Evolutionary conservation across 37 sponge, comb jelly and placozoan genomes (phyloP), one percentile per base, ranked within the genome.

Genomic region (Aplysina aerophoba): DNA sequence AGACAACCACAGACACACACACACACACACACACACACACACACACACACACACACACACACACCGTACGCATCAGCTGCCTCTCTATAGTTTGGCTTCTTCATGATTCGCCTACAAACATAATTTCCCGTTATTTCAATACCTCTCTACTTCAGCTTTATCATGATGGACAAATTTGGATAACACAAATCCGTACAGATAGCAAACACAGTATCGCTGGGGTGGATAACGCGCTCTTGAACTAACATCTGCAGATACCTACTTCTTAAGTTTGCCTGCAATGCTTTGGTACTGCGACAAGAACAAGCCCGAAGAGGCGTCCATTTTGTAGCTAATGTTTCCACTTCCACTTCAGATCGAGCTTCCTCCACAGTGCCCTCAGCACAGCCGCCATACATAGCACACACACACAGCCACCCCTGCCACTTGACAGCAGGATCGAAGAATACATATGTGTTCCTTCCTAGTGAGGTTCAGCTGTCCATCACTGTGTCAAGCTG

Each of bases 211-310:
- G 34, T n/a, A 55, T 25, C 15, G 4, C 16, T 31, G 21, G n/a
- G n/a, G n/a, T n/a, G n/a, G n/a, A 15, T 27, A 85, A 44, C 19
- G 4, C 14, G 31, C 8, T 75, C 74, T 20, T 13, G 25, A 63
- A 78, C 16, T 13, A 85, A 39, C 37, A 34, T 59, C 67, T 61
- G 15, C 4, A 4, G 0, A 65, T n/a, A 53, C 90, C 36, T 54
- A 89, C 90, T 90, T 90, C 39, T 85, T 93, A 67, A 93, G 27
- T 59, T 90, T 88, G 4, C 65, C 91, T 25, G 86, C 68, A 28
- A 90, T 84, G 15, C 80, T 35, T 55, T 81, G 71, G 53, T 90
- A 90, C n/a, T 88, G 86, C 2, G 67, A 27, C 15, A 90, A 86
- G 13, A 92, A 31, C 27, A 86, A 82, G 5, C 83, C 15, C 21